These are phyloP conservation scores for Dreissena polymorpha DNA, from an alignment of 1,140 invertebrate species.

Conservation along the genomic window DNA sequence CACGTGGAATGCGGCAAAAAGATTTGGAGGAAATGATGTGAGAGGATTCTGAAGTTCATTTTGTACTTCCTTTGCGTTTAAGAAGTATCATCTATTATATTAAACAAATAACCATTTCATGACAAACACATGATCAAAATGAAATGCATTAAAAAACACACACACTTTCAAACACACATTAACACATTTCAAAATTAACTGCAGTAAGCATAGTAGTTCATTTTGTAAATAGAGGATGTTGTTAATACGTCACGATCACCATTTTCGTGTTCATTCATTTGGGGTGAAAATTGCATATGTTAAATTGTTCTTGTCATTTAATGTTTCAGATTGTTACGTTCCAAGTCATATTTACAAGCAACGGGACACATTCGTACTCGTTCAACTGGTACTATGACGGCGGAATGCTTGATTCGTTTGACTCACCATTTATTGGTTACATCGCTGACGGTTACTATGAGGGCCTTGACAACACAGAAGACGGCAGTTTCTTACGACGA, in stretches of 20 bases:
- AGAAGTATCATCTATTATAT: too few species aligned
- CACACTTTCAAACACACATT: too few species aligned
- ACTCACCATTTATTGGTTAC: constrained; percentile 20
- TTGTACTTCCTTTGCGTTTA: neutral
- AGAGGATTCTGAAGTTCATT: constrained; percentile 9
- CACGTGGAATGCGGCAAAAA: constrained; percentile 12
- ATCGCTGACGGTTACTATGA: constrained; percentile 15
- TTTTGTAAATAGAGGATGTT: too few species aligned
- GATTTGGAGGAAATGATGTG: neutral
- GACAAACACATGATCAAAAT: too few species aligned
- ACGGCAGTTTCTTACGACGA: constrained; percentile 6
- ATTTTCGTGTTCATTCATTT: too few species aligned
- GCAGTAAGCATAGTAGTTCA: too few species aligned
- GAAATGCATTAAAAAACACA: too few species aligned
- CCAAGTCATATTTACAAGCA: constrained; percentile 14
- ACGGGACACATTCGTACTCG: constrained; percentile 11
- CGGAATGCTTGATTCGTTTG: constrained; percentile 16
- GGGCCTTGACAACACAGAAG: constrained; percentile 16
- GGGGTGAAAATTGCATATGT: too few species aligned
- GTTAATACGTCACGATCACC: too few species aligned
- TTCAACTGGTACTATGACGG: constrained; percentile 21
- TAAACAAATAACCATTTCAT: too few species aligned
- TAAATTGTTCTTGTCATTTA: too few species aligned
- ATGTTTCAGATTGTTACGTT: constrained; percentile 37
- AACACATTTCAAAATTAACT: too few species aligned